Conservation (phyloP, 2,888 invertebrate species). For the Brachylomia viminalis region DNA sequence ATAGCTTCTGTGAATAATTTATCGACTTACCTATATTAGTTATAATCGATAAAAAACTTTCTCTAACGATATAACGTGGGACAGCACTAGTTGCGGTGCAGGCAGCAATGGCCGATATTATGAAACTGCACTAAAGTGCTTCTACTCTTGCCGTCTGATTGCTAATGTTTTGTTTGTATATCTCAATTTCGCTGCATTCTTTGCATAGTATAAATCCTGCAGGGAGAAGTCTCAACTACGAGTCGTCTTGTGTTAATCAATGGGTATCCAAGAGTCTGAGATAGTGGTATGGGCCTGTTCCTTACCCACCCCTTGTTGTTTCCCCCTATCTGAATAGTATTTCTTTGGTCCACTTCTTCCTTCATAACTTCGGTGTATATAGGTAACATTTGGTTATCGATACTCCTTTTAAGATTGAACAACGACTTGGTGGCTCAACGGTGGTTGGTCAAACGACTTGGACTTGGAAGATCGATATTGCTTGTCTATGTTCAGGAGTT, state of each 20-base stretch:
- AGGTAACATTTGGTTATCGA: background rate
- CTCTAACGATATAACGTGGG: conserved; percentile 12
- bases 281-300: background rate
- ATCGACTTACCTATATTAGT: background rate
- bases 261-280: background rate
- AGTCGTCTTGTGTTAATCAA: background rate
- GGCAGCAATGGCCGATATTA: conserved; percentile 55
- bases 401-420: no score
- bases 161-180: conserved; percentile 29
- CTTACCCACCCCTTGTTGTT: no score
- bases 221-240: background rate
- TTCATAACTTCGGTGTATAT: background rate
- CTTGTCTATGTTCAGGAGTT: background rate
- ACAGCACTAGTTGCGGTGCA: conserved; percentile 58
- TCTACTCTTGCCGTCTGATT: conserved; percentile 35
- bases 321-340: background rate
- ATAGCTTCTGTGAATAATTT: conserved; percentile 9
- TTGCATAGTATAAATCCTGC: background rate
- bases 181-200: background rate
- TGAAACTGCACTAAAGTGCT: conserved; percentile 67
- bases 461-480: no score
- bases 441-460: no score
- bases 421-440: background rate
- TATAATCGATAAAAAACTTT: conserved; percentile 63
- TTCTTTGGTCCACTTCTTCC: background rate